Conservation (phyloP, 2,888 invertebrate genomes). For the Philereme transversata region DNA sequence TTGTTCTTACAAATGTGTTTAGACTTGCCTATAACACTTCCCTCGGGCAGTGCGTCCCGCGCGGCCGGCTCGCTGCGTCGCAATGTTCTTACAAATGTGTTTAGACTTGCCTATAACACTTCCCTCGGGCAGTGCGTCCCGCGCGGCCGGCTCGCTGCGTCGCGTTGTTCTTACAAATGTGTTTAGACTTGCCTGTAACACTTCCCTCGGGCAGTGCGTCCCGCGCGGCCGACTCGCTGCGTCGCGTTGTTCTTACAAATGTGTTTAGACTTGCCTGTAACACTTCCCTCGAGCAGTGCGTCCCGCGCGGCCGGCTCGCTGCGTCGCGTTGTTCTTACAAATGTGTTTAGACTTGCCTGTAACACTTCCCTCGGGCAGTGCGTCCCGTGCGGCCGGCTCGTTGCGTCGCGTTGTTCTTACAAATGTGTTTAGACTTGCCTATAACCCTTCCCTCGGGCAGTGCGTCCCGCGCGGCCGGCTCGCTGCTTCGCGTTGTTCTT, state of each 20-base stretch:
- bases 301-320: too few species aligned
- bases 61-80: conserved; percentile 95
- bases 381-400: conserved; percentile 97
- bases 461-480: neutral
- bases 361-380: conserved; percentile 90
- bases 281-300: too few species aligned
- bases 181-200: too few species aligned
- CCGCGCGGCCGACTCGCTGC: too few species aligned
- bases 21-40: conserved; percentile 80
- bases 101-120: neutral
- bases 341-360: neutral
- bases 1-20: too few species aligned
- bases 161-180: too few species aligned
- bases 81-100: conserved; percentile 91
- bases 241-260: too few species aligned
- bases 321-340: too few species aligned
- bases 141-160: too few species aligned
- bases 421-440: conserved; percentile 66
- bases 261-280: too few species aligned
- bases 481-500: too few species aligned
- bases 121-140: neutral
- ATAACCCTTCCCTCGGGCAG: neutral
- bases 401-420: conserved; percentile 95
- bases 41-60: conserved; percentile 94
- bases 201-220: too few species aligned